Percentiles rank a stretch among this genome's conserved stretches.
These are phyloP conservation scores for Sinella curviseta DNA, from an alignment of 1,140 invertebrate genomes.

Conservation along the genomic window DNA sequence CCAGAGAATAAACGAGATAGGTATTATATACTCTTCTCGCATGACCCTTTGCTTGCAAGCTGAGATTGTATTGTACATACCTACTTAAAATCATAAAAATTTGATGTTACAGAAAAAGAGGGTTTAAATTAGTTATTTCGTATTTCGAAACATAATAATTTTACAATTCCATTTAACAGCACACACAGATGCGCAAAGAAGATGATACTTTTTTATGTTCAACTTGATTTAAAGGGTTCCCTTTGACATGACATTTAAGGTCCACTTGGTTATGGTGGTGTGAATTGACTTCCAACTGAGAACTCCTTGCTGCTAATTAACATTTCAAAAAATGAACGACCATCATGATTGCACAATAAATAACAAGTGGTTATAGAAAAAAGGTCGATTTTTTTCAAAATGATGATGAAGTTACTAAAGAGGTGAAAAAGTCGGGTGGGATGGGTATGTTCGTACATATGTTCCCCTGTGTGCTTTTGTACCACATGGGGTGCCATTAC, in stretches of 20 bases:
- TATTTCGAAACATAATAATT: too few relatives aligned
- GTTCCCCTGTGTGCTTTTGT: too few relatives aligned
- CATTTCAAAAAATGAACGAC: background rate
- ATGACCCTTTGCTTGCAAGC: background rate
- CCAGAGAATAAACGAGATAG: too few relatives aligned
- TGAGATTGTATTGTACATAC: background rate
- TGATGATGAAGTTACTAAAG: background rate
- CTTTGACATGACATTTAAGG: background rate
- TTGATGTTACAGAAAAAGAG: background rate
- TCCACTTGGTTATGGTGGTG: background rate
- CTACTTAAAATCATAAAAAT: background rate
- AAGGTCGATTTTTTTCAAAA: background rate
- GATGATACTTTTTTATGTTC: background rate
- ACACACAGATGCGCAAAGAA: background rate
- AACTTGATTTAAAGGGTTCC: background rate
- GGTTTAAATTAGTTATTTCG: background rate
- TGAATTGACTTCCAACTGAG: constrained; percentile 8
- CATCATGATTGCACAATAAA: background rate
- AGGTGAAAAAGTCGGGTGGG: too few relatives aligned
- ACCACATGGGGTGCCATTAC: too few relatives aligned
- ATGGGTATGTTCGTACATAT: too few relatives aligned
- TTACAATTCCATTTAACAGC: background rate
- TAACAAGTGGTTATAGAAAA: background rate
- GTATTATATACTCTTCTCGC: background rate
- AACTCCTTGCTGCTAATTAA: constrained; percentile 17